phyloP scores from a whole-genome alignment of 2,113 vertebrate genomes.

The Mormoops blainvillei region DNA sequence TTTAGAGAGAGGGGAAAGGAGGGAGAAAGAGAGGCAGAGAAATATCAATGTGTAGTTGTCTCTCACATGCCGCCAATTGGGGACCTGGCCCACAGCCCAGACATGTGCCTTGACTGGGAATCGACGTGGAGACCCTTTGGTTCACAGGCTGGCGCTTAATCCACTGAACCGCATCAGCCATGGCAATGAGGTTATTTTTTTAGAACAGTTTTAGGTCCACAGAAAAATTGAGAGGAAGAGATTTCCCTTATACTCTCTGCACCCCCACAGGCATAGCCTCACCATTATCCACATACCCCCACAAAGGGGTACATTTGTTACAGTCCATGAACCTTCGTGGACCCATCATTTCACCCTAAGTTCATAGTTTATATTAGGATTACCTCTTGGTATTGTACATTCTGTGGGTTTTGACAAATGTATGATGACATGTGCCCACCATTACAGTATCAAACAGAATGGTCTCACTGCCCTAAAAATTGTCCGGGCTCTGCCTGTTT shows the following conservation, averaged over 20 bases:
- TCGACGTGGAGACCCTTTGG: no score
- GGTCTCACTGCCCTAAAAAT: background rate
- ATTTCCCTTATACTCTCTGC: background rate
- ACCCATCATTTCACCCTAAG: background rate
- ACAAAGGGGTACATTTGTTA: background rate
- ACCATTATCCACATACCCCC: background rate
- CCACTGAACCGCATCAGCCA: no score
- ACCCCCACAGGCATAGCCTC: fast-evolving
- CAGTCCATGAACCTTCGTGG: fast-evolving
- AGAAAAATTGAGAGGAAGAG: background rate
- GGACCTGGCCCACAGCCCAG: no score
- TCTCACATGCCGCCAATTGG: no score
- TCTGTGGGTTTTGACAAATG: background rate
- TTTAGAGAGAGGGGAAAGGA: no score
- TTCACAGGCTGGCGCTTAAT: no score
- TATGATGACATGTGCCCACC: background rate
- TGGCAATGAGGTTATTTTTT: background rate
- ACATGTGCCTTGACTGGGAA: no score
- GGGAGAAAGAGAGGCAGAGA: no score
- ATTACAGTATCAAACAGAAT: background rate
- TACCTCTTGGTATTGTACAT: background rate
- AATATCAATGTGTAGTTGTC: no score
- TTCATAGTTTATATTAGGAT: background rate
- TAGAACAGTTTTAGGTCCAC: background rate
- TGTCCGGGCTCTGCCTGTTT: background rate